phyloP scores from a whole-genome alignment of 2,113 vertebrate genomes.

The Gymnogyps californianus region DNA sequence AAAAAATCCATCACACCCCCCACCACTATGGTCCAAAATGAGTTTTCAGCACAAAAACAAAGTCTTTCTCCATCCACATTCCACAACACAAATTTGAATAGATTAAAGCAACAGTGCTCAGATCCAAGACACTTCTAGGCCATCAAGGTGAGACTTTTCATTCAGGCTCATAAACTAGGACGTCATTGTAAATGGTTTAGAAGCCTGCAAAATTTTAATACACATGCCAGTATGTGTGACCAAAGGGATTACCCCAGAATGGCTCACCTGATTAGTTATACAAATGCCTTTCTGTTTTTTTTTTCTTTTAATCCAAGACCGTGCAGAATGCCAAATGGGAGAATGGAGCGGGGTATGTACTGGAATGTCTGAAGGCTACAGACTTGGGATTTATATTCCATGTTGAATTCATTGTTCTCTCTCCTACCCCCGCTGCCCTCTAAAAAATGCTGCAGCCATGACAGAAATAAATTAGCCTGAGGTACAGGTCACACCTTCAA shows the following conservation, averaged over 20 bases:
- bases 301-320: not conserved
- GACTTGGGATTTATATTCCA: conserved; percentile 59
- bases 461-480: conserved; percentile 79
- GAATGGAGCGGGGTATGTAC: not conserved
- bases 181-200: not conserved
- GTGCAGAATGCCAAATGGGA: conserved; percentile 7
- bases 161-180: not conserved
- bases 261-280: conserved; percentile 59
- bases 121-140: not conserved
- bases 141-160: conserved; percentile 6
- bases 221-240: conserved; percentile 26
- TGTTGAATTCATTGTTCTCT: conserved; percentile 38
- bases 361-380: conserved; percentile 34
- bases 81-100: not conserved
- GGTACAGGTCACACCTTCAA: conserved; percentile 78
- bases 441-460: conserved; percentile 64
- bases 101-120: not conserved
- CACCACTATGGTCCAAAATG: not conserved
- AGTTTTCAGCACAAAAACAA: not conserved
- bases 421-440: conserved; percentile 22
- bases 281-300: not conserved
- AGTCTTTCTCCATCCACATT: not conserved
- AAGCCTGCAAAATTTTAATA: conserved; percentile 21
- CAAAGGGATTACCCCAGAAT: conserved; percentile 46
- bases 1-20: not conserved